These are phyloP conservation scores for Nudaria mundana DNA, from an alignment of 2,888 invertebrate species.

Conservation along the genomic window DNA sequence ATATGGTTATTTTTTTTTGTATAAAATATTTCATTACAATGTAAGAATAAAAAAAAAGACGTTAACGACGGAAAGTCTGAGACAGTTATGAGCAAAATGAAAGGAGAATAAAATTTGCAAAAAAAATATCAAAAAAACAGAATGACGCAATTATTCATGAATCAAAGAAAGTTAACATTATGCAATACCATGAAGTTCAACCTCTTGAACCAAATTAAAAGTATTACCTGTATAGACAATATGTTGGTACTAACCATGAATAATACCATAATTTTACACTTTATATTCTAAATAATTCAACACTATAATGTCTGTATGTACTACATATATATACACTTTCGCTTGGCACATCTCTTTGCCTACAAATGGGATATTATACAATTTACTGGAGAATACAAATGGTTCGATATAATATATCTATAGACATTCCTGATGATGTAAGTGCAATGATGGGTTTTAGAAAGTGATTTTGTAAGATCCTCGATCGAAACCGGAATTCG, in stretches of 20 bases:
- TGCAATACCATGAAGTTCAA: slow-evolving; percentile 29
- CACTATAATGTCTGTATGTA: slow-evolving; percentile 37
- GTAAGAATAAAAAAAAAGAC: slow-evolving; percentile 5
- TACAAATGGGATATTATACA: slow-evolving; percentile 50
- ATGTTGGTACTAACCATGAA: slow-evolving; percentile 23
- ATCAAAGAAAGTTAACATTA: slow-evolving; percentile 45
- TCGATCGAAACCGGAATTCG: slow-evolving; percentile 33
- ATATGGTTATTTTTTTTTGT: too few relatives aligned
- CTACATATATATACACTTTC: slow-evolving; percentile 60
- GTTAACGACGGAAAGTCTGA: slow-evolving; percentile 7
- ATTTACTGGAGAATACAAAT: slow-evolving; percentile 61
- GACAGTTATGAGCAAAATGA: slow-evolving; percentile 25
- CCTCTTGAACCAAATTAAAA: slow-evolving; percentile 35
- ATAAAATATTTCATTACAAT: slow-evolving; percentile 1
- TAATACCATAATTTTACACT: slow-evolving; percentile 54
- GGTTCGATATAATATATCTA: slow-evolving; percentile 42
- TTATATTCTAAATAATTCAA: slow-evolving; percentile 52
- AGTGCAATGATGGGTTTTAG: slow-evolving; percentile 44
- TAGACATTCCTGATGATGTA: slow-evolving; percentile 41
- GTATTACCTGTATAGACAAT: slow-evolving; percentile 23
- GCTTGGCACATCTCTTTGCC: slow-evolving; percentile 43
- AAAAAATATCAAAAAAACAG: slow-evolving; percentile 25
- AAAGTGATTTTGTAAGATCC: slow-evolving; percentile 47
- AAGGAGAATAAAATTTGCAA: slow-evolving; percentile 34
- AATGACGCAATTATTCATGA: slow-evolving; percentile 43